Base-by-base conservation (phyloP, 2,113 vertebrate genomes). In the Apteryx mantelli region DNA sequence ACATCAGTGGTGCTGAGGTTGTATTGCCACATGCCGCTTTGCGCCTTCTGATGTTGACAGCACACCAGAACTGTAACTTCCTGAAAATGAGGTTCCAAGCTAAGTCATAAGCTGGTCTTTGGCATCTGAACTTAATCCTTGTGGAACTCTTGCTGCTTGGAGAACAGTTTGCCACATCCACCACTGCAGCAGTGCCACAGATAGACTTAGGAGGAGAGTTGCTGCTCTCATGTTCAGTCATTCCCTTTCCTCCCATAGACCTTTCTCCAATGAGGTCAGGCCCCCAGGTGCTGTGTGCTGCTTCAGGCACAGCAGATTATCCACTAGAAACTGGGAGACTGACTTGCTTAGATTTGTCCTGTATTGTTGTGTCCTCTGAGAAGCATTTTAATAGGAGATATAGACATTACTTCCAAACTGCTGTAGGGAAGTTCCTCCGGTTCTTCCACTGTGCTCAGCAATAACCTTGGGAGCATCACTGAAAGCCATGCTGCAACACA, bases 131-230 rank as follows among this genome's bases (percentile, higher is more conserved):
- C 13, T 40, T 32, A 3, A 7, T 38, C 50, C 46, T 28, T 1
- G 2, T 5, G n/a, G 48, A 77, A 53, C 65, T 26, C 65, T 36
- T 32, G 34, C 50, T 18, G 6, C 44, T 56, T 0, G 0, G 55
- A n/a, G 34, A 1, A 9, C 6, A 28, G 64, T 18, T 55, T 36
- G 36, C 58, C 69, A 36, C 9, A 1, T 3, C 32, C 60, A 53
- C 21, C 52, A 24, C 20, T 19, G 21, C 52, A 22, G 52, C 52
- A 24, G 53, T 28, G 25, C 52, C 25, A 3, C 7, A 64, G 66
- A 4, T 3, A 28, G 82, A 15, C 5, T 9, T 32, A n/a, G 53
- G 15, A 12, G 44, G 26, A 46, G 34, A 65, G 70, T 2, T 77
- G 12, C 38, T 48, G 40, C 10, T 44, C 61, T 56, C 0, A 0